These are phyloP conservation scores for Octodonta nipae DNA, from an alignment of 2,888 invertebrate species.

Conservation along the genomic window DNA sequence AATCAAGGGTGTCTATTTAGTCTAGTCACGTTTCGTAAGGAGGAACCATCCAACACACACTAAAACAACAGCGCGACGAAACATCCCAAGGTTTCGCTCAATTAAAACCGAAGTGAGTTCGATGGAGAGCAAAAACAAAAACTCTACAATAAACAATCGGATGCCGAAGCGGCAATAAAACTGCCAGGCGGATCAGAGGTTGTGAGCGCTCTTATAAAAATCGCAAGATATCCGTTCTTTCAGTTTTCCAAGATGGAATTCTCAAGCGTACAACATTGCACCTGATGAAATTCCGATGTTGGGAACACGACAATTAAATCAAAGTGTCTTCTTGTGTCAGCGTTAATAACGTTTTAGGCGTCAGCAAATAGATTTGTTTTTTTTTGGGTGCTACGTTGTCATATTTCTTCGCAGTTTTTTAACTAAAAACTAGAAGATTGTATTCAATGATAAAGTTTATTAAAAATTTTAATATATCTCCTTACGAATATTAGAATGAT, in stretches of 20 bases:
- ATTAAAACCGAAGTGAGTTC: neutral
- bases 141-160: neutral
- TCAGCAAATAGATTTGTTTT: no score
- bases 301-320: constrained; percentile 32
- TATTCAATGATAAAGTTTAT: no score
- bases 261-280: constrained; percentile 21
- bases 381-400: no score
- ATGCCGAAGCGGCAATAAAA: neutral
- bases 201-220: neutral
- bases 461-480: no score
- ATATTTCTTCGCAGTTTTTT: no score
- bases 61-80: no score
- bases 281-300: constrained; percentile 28
- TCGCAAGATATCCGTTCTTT: neutral
- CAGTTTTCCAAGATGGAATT: constrained; percentile 12
- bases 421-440: no score
- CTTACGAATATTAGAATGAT: no score
- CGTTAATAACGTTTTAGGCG: constrained; percentile 20
- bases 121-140: neutral
- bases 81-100: no score
- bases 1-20: no score
- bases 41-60: no score
- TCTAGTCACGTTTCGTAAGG: no score
- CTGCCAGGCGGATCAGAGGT: neutral
- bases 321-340: constrained; percentile 29